Conservation (phyloP, 1,140 invertebrate species). For the Bombus waltoni region DNA sequence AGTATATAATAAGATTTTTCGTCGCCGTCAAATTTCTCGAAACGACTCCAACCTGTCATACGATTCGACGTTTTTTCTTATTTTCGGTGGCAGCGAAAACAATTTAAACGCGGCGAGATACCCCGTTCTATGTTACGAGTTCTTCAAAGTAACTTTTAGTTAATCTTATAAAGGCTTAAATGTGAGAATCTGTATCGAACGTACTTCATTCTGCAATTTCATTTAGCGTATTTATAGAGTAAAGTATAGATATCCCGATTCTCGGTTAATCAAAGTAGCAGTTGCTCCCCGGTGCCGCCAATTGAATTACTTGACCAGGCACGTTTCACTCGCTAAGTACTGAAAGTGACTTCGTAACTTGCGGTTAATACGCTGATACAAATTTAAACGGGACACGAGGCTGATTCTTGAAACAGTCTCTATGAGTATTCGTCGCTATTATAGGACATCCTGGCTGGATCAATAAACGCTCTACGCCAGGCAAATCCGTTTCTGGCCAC, state of each 20-base stretch:
- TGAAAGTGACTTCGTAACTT: slow-evolving; percentile 8
- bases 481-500: slow-evolving; percentile 12
- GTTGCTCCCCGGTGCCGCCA: not conserved
- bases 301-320: slow-evolving; percentile 16
- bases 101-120: not conserved
- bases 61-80: not conserved
- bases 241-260: not conserved
- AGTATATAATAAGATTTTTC: not conserved
- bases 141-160: not conserved
- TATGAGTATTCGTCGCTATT: slow-evolving; percentile 36
- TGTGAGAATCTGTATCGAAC: not conserved
- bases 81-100: not conserved
- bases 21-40: not conserved
- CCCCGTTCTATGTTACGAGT: not conserved
- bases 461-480: slow-evolving; percentile 15
- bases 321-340: slow-evolving; percentile 14
- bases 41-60: not conserved
- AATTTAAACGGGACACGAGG: slow-evolving; percentile 33
- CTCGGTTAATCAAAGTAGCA: not conserved
- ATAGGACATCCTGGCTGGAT: slow-evolving; percentile 26
- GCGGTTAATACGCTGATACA: slow-evolving; percentile 19
- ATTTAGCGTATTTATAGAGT: not conserved
- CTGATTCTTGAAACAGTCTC: slow-evolving; percentile 34
- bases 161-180: not conserved
- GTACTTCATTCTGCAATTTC: not conserved